Evolutionary conservation across 1,140 invertebrate genomes (phyloP).

Genomic region (Drosophila pachea): DNA sequence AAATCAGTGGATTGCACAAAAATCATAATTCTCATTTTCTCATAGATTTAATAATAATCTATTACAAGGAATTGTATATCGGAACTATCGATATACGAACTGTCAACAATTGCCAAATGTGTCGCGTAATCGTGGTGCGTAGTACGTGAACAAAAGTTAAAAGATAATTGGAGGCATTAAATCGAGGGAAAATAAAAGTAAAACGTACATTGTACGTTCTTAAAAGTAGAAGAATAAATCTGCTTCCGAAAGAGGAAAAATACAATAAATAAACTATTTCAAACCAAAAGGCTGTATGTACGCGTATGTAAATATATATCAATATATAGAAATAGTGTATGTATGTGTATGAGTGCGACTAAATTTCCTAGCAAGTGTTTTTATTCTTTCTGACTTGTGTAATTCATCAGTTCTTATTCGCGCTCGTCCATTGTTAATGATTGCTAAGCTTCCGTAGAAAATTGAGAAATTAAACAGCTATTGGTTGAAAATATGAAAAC

Average conservation of each 20-base stretch:
- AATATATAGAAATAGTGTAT: constrained; percentile 39
- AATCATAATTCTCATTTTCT: too few relatives aligned
- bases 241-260: constrained; percentile 18
- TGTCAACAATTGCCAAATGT: constrained; percentile 31
- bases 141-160: constrained; percentile 42
- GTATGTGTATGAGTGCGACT: constrained; percentile 21
- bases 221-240: constrained; percentile 36
- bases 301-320: constrained; percentile 36
- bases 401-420: constrained; percentile 33
- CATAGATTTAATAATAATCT: too few relatives aligned
- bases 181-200: constrained; percentile 34
- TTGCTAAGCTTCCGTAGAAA: constrained; percentile 29
- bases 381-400: constrained; percentile 30
- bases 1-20: too few relatives aligned
- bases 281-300: constrained; percentile 32
- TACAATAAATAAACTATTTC: constrained; percentile 13
- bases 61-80: constrained; percentile 8
- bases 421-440: constrained; percentile 18
- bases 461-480: constrained; percentile 29
- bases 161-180: constrained; percentile 40
- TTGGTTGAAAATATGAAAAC: constrained; percentile 21
- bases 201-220: constrained; percentile 49
- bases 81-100: constrained; percentile 14
- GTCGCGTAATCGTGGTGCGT: constrained; percentile 42
- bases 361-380: constrained; percentile 22